phyloP scores from a whole-genome alignment of 1,140 invertebrate species.

The Paracyclopina nana region DNA sequence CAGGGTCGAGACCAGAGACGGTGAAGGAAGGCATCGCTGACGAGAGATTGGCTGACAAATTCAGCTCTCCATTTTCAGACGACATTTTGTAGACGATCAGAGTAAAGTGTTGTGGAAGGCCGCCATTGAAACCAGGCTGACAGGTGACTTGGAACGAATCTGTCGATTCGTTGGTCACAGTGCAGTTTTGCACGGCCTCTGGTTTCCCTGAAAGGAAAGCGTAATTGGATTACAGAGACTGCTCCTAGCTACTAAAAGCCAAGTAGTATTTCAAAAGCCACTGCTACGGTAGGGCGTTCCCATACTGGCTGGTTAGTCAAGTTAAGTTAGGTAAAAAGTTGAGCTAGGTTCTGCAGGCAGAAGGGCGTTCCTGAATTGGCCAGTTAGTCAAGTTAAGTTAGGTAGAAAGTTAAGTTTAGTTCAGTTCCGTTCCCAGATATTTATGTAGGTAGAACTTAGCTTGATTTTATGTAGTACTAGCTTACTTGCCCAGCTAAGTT shows the following conservation, averaged over 20 bases:
- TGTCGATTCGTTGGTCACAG: conserved; percentile 22
- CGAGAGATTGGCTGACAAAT: conserved; percentile 20
- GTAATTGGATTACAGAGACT: conserved; percentile 44
- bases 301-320: too few relatives aligned
- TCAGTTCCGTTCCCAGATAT: too few relatives aligned
- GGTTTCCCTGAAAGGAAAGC: conserved; percentile 37
- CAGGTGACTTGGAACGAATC: conserved; percentile 22
- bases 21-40: conserved; percentile 34
- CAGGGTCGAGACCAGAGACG: conserved; percentile 40
- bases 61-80: conserved; percentile 1
- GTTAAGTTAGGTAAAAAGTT: too few relatives aligned
- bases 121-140: conserved; percentile 23
- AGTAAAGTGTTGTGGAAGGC: conserved; percentile 22
- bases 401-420: too few relatives aligned
- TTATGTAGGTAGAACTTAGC: too few relatives aligned
- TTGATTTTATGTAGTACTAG: too few relatives aligned
- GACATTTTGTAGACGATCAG: conserved; percentile 21
- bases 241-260: conserved; percentile 38
- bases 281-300: too few relatives aligned
- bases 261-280: too few relatives aligned
- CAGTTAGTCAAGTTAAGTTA: too few relatives aligned
- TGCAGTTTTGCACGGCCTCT: conserved; percentile 23
- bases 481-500: too few relatives aligned
- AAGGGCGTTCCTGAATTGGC: too few relatives aligned
- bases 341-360: too few relatives aligned